These are phyloP conservation scores for Reticulitermes lucifugus DNA, from an alignment of 2,888 invertebrate species.

Conservation along the genomic window DNA sequence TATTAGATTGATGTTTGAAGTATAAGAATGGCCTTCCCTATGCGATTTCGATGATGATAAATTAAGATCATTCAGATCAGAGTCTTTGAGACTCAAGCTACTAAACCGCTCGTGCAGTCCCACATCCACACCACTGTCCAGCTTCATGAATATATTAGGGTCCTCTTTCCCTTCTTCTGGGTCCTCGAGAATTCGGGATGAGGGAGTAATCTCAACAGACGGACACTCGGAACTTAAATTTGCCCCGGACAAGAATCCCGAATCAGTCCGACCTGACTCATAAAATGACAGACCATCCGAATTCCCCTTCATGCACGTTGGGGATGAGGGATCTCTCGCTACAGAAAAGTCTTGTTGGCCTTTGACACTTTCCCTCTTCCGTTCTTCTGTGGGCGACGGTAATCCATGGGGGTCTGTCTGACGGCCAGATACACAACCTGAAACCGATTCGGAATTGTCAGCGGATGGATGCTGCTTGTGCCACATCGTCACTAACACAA, in stretches of 20 bases:
- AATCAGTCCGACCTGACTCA: conserved; percentile 61
- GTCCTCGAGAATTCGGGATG: conserved; percentile 51
- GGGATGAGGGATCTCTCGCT: conserved; percentile 45
- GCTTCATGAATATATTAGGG: conserved; percentile 63
- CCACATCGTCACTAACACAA: conserved; percentile 49
- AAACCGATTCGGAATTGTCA: conserved; percentile 52
- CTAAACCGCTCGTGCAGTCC: conserved; percentile 73
- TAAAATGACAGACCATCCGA: conserved; percentile 53
- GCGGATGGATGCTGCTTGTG: conserved; percentile 44
- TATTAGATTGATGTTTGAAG: conserved; percentile 38
- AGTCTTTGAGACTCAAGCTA: conserved; percentile 65
- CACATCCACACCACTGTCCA: conserved; percentile 76
- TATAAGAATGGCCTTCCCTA: neutral
- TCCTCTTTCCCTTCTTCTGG: conserved; percentile 51
- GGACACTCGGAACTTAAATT: conserved; percentile 59
- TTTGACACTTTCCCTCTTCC: conserved; percentile 40
- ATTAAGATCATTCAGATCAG: conserved; percentile 54
- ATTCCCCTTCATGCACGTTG: conserved; percentile 49
- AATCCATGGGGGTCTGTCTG: conserved; percentile 49
- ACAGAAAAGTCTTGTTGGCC: conserved; percentile 27
- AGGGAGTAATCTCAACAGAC: conserved; percentile 53
- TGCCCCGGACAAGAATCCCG: conserved; percentile 66
- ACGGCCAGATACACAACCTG: conserved; percentile 50
- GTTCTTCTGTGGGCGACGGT: conserved; percentile 29
- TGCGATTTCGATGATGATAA: conserved; percentile 43